Conservation (phyloP, 2,113 vertebrate species). For the Enhydra lutris region DNA sequence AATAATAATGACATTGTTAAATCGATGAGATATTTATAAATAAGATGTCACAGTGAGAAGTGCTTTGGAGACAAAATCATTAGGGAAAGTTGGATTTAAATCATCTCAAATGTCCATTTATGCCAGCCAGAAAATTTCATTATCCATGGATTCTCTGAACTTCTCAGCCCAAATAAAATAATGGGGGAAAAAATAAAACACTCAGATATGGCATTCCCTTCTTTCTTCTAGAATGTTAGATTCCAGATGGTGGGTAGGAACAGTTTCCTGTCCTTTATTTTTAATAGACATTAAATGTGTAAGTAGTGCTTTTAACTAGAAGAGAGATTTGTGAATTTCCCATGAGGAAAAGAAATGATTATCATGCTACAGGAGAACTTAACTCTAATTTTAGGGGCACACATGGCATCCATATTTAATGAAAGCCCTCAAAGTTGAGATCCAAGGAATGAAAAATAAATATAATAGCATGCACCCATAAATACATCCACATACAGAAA, state of each 20-base stretch:
- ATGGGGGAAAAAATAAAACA: not conserved
- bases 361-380: not conserved
- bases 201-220: not conserved
- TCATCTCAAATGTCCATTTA: not conserved
- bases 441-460: not conserved
- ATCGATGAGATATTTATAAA: not conserved
- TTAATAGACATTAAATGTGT: not conserved
- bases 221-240: not conserved
- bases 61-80: not conserved
- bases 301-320: not conserved
- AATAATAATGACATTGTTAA: not conserved
- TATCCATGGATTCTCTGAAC: not conserved
- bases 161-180: not conserved
- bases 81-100: not conserved
- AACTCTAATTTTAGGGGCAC: not conserved
- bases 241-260: not conserved
- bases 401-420: not conserved
- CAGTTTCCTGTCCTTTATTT: not conserved
- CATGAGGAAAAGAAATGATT: not conserved
- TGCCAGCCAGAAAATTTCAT: not conserved
- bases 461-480: not conserved
- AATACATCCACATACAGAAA: not conserved
- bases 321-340: not conserved
- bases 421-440: no score
- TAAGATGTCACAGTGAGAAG: not conserved